Evolutionary conservation across 2,888 invertebrate species (phyloP), one percentile per base, ranked within the genome.

Genomic region (Meiosimyza decipiens): DNA sequence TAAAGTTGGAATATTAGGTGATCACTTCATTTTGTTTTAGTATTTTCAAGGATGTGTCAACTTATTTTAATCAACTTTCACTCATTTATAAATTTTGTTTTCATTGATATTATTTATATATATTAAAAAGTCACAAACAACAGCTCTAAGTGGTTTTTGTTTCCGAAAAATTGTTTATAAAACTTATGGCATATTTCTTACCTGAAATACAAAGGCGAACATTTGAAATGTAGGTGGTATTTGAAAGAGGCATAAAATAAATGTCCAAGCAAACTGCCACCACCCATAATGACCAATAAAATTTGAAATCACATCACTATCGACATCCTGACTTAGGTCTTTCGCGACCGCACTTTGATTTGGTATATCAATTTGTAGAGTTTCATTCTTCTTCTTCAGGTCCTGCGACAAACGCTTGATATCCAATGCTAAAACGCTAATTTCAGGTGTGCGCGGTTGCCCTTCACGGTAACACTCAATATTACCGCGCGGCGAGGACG

Each of bases 191-290:
- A 40, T 40, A 9, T 40, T 59, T 80, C 84, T 85, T 76, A 87
- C 87, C 83, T 87, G 87, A 81, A 92, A 91, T 4, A 90, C 90
- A 72, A 90, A 89, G 40, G 88, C 88, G 82, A 91, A 90, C 77
- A 91, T 90, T 83, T 91, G 91, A 87, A 90, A 91, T 54, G 91
- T 91, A 77, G 90, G 90, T 6, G 90, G 90, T 72, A 91, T 85
- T 83, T 91, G 90, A 83, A 90, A 89, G 6, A 91, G 81, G 16
- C 90, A 89, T 63, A 91, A 83, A 13, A 91, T 79, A 76, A 91
- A 88, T 13, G 91, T 90, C 81, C 90, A 88, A 66, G 88, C 79
- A 67, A 90, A 87, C 81, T 91, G 91, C 91, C 91, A 91, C 76
- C 87, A 83, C 59, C 91, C 90, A 82, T 89, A 90, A 74, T 90